Conservation (phyloP, 2,888 invertebrate species). For the Spisula solida region DNA sequence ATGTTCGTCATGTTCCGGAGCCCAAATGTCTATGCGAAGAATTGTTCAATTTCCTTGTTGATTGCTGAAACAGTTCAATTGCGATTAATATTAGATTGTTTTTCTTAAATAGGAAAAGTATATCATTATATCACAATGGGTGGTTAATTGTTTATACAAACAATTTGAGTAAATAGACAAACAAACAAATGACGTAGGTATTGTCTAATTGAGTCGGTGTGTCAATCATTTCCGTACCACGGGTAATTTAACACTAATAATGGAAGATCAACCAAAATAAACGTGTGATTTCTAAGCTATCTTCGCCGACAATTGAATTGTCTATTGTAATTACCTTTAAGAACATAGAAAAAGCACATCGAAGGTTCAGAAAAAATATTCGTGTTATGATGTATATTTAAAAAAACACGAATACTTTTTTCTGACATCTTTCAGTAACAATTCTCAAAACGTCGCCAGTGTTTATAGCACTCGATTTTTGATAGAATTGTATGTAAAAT, state of each 20-base stretch:
- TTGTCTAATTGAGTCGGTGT: not conserved
- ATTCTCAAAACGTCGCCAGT: not conserved
- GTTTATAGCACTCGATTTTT: not conserved
- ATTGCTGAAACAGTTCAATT: too few species aligned
- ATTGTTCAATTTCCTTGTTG: too few species aligned
- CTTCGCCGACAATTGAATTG: too few species aligned
- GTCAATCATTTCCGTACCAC: slow-evolving; percentile 1
- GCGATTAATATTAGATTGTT: too few species aligned
- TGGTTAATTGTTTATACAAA: slow-evolving; percentile 11
- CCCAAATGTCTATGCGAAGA: too few species aligned
- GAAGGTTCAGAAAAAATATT: too few species aligned
- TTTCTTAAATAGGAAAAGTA: too few species aligned
- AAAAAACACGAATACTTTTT: not conserved
- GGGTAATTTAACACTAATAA: not conserved
- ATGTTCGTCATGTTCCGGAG: too few species aligned
- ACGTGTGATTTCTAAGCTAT: too few species aligned
- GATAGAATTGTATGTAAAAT: not conserved
- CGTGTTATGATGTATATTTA: not conserved
- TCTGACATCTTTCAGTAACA: too few species aligned
- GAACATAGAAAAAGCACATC: too few species aligned
- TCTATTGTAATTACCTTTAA: too few species aligned
- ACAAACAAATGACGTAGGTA: not conserved
- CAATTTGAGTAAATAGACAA: not conserved
- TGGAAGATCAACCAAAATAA: not conserved
- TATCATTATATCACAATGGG: not conserved